Evolutionary conservation across 2,888 invertebrate species (phyloP).

Genomic region (Pantelozetes paolii): DNA sequence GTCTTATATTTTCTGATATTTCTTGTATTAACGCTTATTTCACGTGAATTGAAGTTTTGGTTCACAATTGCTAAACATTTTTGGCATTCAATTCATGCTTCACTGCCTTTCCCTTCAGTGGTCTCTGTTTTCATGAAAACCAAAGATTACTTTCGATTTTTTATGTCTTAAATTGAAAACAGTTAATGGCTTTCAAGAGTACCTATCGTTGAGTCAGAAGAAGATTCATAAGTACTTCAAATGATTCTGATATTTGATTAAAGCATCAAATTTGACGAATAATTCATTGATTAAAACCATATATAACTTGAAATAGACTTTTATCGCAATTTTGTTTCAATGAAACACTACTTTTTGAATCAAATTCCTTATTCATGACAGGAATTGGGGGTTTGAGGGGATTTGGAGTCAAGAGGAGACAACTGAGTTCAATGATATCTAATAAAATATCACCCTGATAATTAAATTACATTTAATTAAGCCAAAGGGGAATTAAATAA

Average conservation of each 20-base stretch:
- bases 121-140: constrained; percentile 12
- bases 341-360: neutral
- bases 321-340: neutral
- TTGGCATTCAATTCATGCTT: constrained; percentile 18
- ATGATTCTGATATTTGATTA: neutral
- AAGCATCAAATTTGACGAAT: neutral
- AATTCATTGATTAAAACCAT: constrained; percentile 7
- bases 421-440: too few relatives aligned
- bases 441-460: too few relatives aligned
- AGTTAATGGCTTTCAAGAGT: constrained; percentile 19
- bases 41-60: constrained; percentile 5
- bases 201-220: neutral
- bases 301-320: neutral
- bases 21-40: constrained; percentile 10
- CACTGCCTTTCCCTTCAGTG: constrained; percentile 5
- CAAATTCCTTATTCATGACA: too few relatives aligned
- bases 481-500: too few relatives aligned
- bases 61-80: neutral
- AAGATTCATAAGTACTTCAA: neutral
- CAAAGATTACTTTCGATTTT: constrained; percentile 7
- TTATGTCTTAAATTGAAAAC: constrained; percentile 11
- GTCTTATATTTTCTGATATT: neutral
- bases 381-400: too few relatives aligned
- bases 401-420: too few relatives aligned
- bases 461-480: too few relatives aligned